Evolutionary conservation across 1,140 invertebrate genomes (phyloP), one percentile per base, ranked within the genome.

Genomic region (Drosophila cardini): DNA sequence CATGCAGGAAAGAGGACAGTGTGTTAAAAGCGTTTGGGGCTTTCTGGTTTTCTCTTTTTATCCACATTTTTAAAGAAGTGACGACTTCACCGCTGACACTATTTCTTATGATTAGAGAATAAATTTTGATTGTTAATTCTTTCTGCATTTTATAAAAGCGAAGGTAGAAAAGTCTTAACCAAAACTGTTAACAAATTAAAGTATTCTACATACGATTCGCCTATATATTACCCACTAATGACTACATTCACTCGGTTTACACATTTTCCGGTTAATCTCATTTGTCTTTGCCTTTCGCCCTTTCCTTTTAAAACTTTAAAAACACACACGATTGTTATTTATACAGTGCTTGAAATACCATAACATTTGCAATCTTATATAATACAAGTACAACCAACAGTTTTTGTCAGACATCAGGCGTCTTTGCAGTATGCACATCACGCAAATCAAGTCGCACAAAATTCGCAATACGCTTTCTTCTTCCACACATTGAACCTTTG

Each of bases 291-390:
- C 57, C 71, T 82, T 85, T 81, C 74, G 78, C 78, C 80, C 80
- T 83, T 84, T 70, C 80, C 48, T 56, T 86, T 80, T 60, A 58
- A 36, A 78, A 78, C 75, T 76, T 85, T 87, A 48, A 78, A 76
- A 69, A 65, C 74, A 78, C 72, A 64, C 50, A 73, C 80, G 68
- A 58, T 69, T 79, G 67, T 82, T 86, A 82, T 86, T 86, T 86
- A 82, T 87, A 78, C 72, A 78, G 82, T 87, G 83, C 82, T 86
- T 87, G 67, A 86, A 86, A 86, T 86, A 87, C 79, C 83, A 87
- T 87, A 86, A 87, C 83, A 87, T 86, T 87, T 89, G 76, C 76
- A 61, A 56, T 30, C 62, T 86, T 86, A 86, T 79, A 82, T 87
- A 86, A 86, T 73, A 48, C 36, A 26, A 65, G 46, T 72, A 62